Conservation (phyloP, 2,888 invertebrate genomes). For the Rosalia funebris region DNA sequence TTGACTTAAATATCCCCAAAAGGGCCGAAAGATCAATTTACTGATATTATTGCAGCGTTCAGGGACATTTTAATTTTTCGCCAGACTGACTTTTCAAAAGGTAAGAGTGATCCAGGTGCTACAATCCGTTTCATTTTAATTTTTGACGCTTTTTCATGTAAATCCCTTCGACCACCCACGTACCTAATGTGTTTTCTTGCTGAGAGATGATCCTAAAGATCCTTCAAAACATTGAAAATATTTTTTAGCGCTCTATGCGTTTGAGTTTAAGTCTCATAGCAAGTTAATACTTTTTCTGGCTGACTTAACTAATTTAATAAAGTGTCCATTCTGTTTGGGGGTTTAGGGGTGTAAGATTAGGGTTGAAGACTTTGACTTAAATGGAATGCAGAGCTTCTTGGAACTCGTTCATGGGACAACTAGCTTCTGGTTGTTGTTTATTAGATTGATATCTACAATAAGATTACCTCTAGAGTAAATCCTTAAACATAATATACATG, state of each 20-base stretch:
- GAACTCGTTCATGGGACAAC: background rate
- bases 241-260: constrained; percentile 1
- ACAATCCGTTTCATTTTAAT: constrained; percentile 32
- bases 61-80: constrained; percentile 38
- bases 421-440: too few species aligned
- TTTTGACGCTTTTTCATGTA: constrained; percentile 38
- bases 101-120: constrained; percentile 37
- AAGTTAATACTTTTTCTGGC: constrained; percentile 10
- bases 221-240: constrained; percentile 9
- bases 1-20: constrained; percentile 41
- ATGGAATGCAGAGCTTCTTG: background rate
- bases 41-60: constrained; percentile 29
- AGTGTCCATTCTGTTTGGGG: constrained; percentile 26
- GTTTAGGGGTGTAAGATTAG: constrained; percentile 12
- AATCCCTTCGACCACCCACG: constrained; percentile 36
- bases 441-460: too few species aligned
- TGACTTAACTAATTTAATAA: constrained; percentile 31
- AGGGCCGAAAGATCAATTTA: constrained; percentile 26
- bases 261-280: background rate
- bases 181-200: constrained; percentile 21
- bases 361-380: background rate
- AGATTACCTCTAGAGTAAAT: too few species aligned
- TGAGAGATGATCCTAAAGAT: constrained; percentile 33
- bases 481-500: too few species aligned
- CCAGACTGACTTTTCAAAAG: constrained; percentile 27